Evolutionary conservation across 2,888 invertebrate genomes (phyloP), one percentile per base, ranked within the genome.

Genomic region (Phanerotoma sp.): DNA sequence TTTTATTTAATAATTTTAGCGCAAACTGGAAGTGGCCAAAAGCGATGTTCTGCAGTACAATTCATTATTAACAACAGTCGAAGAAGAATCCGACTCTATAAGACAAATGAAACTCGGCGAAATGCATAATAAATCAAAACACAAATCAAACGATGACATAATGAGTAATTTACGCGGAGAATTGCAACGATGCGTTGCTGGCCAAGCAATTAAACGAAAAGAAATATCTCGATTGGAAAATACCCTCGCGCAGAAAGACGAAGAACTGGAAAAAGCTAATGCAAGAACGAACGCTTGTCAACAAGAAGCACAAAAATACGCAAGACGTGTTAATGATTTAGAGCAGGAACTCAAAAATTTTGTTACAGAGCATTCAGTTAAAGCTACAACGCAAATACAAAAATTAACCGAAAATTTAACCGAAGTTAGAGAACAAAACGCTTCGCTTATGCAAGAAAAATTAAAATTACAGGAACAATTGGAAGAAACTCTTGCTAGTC

Each of bases 181-280:
- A 70, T 68, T 83, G 1, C 77, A 73, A 21, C 66, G 72, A 22
- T 78, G 79, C 16, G 65, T 82, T 15, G 72, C 72, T 13, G 78
- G 75, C 16, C 77, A 80, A 37, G 79, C 78, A 50, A 66, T 67
- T 2, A 82, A 82, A 60, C 73, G 80, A n/a, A 81, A 81, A 56
- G 80, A 82, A 62, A 80, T 82, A 33, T 77, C 76, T n/a, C 75
- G 75, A 37, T 62, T 82, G 20, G 79, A 80, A 54, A 75, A 78
- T 61, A 68, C 65, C 28, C 56, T 77, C 4, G 62, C 68, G 1
- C 73, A 75, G 51, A 76, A 72, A 57, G 79, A 81, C 56, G 63
- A 78, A 30, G 76, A 79, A 44, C 53, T 73, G 4, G 63, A 68
- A 2, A 71, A 74, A 57, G 71, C 72, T n/a, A 55, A 62, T 42